phyloP scores from a whole-genome alignment of 37 sponge, comb jelly and placozoan species.

The Hormiphora californensis region DNA sequence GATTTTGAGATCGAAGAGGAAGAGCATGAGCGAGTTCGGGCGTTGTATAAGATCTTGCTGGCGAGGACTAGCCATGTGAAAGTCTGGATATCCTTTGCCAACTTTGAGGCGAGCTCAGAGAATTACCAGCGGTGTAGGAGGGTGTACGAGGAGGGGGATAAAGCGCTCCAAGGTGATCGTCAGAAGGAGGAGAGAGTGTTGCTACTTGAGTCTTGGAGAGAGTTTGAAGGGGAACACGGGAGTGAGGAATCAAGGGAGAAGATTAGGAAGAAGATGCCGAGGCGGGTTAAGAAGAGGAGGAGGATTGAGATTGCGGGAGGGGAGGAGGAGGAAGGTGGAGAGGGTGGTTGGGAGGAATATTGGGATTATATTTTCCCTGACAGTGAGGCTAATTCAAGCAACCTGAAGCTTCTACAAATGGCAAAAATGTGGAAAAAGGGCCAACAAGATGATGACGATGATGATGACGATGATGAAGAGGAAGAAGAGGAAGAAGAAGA shows the following conservation, averaged over 20 bases:
- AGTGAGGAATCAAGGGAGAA: constrained; percentile 58
- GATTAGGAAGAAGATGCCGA: constrained; percentile 73
- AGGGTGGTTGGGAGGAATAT: constrained; percentile 97
- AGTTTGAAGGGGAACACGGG: constrained; percentile 73
- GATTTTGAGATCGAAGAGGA: constrained; percentile 92
- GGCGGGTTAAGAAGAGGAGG: constrained; percentile 82
- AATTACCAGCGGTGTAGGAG: constrained; percentile 28
- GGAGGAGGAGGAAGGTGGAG: constrained; percentile 84
- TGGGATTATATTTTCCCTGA: constrained; percentile 99
- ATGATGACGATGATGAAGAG: constrained; percentile 31
- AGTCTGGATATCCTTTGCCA: constrained; percentile 93
- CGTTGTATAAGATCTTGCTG: constrained; percentile 76
- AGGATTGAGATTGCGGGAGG: constrained; percentile 83
- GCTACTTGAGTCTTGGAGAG: constrained; percentile 84
- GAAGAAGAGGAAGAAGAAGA: constrained; percentile 54
- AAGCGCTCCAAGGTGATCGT: constrained; percentile 57
- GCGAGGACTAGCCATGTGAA: constrained; percentile 92
- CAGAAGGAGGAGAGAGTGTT: constrained; percentile 71
- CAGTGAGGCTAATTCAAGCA: constrained; percentile 68
- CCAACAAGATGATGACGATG: constrained; percentile 33
- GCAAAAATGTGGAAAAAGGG: constrained; percentile 88
- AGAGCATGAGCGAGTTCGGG: constrained; percentile 67
- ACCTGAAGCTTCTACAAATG: constrained; percentile 88
- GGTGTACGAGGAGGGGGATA: constrained; percentile 65
- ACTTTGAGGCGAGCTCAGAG: constrained; percentile 71